phyloP scores from a whole-genome alignment of 2,888 invertebrate species.

The Melanostoma mellinum region DNA sequence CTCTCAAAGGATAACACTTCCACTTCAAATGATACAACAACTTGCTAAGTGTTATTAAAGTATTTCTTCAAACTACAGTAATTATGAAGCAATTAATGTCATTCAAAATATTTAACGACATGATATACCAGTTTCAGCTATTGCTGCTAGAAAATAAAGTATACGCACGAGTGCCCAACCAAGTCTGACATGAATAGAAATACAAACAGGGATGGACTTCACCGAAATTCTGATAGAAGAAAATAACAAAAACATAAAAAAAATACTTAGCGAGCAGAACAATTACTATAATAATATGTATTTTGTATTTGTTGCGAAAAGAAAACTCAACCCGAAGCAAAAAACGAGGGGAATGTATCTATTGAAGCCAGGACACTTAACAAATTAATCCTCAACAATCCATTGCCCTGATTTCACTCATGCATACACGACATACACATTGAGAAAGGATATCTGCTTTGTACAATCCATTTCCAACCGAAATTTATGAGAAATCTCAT shows the following conservation, averaged over 20 bases:
- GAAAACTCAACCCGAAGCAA: conserved; percentile 18
- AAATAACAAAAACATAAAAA: conserved; percentile 17
- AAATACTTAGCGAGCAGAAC: conserved; percentile 7
- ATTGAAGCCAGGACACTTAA: conserved; percentile 61
- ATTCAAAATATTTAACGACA: conserved; percentile 53
- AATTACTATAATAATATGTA: conserved; percentile 9
- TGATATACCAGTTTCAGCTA: conserved; percentile 6
- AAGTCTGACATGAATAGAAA: conserved; percentile 14
- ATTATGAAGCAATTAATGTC: conserved; percentile 63
- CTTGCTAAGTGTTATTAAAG: conserved; percentile 38
- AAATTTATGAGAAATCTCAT: conserved; percentile 57
- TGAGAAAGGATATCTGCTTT: conserved; percentile 8
- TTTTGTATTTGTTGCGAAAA: conserved; percentile 1
- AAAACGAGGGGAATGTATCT: conserved; percentile 22
- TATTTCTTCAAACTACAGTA: conserved; percentile 39
- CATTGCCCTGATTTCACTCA: conserved; percentile 60
- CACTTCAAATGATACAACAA: conserved; percentile 31
- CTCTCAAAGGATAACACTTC: conserved; percentile 15
- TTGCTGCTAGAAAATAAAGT: conserved; percentile 33
- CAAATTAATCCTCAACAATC: conserved; percentile 70
- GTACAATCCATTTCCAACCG: conserved; percentile 34
- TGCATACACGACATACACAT: conserved; percentile 16
- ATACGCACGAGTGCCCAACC: conserved; percentile 56
- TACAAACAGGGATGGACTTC: conserved; percentile 8
- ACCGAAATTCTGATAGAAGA: neutral